Conservation (phyloP, 2,888 invertebrate species). For the Ryuthela nishihirai region DNA sequence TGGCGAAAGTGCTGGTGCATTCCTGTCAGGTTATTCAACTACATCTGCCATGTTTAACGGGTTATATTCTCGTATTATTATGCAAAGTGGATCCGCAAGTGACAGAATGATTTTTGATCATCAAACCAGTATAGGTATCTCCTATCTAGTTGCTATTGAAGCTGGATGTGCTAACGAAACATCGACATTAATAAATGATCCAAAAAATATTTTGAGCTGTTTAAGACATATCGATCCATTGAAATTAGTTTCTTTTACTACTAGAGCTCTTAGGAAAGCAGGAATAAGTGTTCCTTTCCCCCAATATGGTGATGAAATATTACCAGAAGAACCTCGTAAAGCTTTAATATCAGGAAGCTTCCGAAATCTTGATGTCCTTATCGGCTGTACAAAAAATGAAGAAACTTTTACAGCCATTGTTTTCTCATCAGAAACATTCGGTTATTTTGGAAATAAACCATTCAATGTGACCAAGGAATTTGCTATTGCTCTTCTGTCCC, state of each 20-base stretch:
- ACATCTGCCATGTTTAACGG: conserved; percentile 10
- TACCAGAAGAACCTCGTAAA: conserved; percentile 9
- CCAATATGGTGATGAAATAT: conserved; percentile 11
- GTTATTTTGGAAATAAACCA: conserved; percentile 7
- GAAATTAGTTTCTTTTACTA: no score
- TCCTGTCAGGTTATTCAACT: conserved; percentile 1
- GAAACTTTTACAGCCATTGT: conserved; percentile 1
- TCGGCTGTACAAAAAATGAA: conserved; percentile 15
- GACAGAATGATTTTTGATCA: conserved; percentile 2
- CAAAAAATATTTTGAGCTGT: no score
- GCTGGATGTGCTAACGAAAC: no score
- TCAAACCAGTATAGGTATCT: neutral
- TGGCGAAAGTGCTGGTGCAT: conserved; percentile 23
- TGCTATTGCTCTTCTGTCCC: neutral
- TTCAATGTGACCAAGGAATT: conserved; percentile 2
- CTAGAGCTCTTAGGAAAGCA: no score
- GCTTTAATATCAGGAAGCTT: conserved; percentile 5
- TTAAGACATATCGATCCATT: no score
- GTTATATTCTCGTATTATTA: conserved; percentile 5
- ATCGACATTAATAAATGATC: no score
- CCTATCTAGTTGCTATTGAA: no score
- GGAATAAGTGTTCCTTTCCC: conserved; percentile 6
- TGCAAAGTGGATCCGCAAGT: conserved; percentile 18
- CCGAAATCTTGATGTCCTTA: neutral
- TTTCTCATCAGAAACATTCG: neutral